These are phyloP conservation scores for Coelogynopora nodosa DNA, from an alignment of 2,888 invertebrate genomes.

Conservation along the genomic window DNA sequence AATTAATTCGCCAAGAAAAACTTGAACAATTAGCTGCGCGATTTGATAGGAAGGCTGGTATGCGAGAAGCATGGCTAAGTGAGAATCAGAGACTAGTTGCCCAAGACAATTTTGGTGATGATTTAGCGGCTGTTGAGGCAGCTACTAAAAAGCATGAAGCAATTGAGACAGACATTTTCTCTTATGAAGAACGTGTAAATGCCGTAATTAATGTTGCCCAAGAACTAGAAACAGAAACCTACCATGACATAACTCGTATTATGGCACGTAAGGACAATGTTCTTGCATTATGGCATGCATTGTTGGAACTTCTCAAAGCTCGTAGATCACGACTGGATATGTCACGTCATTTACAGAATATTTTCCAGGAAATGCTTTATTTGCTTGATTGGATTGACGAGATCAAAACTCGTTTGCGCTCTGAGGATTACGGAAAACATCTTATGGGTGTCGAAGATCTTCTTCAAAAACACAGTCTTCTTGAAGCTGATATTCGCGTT, in stretches of 20 bases:
- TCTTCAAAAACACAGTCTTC: constrained; percentile 90
- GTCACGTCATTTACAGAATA: constrained; percentile 72
- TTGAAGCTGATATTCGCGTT: constrained; percentile 96
- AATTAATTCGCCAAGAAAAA: constrained; percentile 94
- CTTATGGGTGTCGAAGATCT: constrained; percentile 99
- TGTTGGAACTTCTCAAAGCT: constrained; percentile 86
- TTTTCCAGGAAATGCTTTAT: constrained; percentile 94
- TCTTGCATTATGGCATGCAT: constrained; percentile 90
- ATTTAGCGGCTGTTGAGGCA: constrained; percentile 94
- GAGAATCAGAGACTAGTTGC: constrained; percentile 97
- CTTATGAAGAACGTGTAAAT: constrained; percentile 96
- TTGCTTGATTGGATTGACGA: constrained; percentile 95
- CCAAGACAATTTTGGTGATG: constrained; percentile 93
- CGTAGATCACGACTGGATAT: constrained; percentile 86
- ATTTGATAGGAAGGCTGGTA: constrained; percentile 95
- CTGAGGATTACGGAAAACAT: constrained; percentile 97
- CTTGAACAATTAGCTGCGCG: constrained; percentile 89
- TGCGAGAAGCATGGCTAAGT: constrained; percentile 98
- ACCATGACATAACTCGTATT: constrained; percentile 89
- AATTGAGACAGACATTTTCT: constrained; percentile 98
- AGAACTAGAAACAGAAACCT: constrained; percentile 90
- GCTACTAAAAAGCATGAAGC: constrained; percentile 99
- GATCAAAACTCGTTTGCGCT: constrained; percentile 80
- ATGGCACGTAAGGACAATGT: constrained; percentile 88
- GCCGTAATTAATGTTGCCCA: constrained; percentile 95